Conservation (phyloP, 2,113 vertebrate species). For the Taurulus bubalis region DNA sequence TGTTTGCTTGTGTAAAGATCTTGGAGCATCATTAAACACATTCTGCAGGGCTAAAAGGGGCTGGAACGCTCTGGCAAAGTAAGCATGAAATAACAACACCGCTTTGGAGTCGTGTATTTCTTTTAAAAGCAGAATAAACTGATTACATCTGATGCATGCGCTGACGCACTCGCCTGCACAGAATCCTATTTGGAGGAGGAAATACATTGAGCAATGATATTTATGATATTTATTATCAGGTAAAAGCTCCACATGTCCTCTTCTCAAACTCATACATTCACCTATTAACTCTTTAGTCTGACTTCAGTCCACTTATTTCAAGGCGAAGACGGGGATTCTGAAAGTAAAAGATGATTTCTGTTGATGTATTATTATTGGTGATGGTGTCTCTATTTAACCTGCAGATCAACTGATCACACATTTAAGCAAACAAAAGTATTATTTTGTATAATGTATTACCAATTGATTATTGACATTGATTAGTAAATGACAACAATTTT, state of each 20-base stretch:
- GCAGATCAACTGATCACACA: not conserved
- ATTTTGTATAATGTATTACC: not conserved
- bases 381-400: not conserved
- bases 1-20: constrained; percentile 45
- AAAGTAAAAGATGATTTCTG: not conserved
- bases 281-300: not conserved
- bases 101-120: not conserved
- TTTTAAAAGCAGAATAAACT: not conserved
- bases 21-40: constrained; percentile 22
- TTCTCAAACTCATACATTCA: not conserved
- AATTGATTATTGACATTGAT: not conserved
- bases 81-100: not conserved
- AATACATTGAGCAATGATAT: not conserved
- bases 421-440: not conserved
- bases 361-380: no score
- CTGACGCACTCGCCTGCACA: not conserved
- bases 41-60: constrained; percentile 4
- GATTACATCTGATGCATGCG: not conserved
- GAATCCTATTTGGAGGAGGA: not conserved
- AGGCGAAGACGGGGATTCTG: not conserved
- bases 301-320: not conserved
- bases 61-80: constrained; percentile 19
- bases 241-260: not conserved
- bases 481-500: not conserved
- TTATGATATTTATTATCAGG: not conserved